These are phyloP conservation scores for Molossus molossus DNA, from an alignment of 2,797 vertebrate species.

Conservation along the genomic window DNA sequence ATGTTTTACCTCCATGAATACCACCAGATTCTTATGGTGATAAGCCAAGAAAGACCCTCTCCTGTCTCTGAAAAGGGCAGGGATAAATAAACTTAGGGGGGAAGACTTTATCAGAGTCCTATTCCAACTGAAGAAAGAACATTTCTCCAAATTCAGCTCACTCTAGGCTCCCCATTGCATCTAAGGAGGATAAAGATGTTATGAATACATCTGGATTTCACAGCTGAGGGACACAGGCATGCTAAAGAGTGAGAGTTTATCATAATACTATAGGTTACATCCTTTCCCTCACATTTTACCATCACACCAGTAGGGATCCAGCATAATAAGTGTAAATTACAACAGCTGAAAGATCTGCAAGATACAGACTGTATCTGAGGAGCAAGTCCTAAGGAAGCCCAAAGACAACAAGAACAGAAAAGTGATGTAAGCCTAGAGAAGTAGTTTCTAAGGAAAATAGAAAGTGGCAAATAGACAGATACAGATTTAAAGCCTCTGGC, in stretches of 20 bases:
- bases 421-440: not conserved
- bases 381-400: not conserved
- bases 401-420: not conserved
- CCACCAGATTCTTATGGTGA: not conserved
- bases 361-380: not conserved
- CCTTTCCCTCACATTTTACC: not conserved
- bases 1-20: not conserved
- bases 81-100: not conserved
- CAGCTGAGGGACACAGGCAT: not conserved
- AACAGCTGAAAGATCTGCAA: not conserved
- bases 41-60: not conserved
- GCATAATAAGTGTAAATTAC: not conserved
- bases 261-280: not conserved
- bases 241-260: not conserved
- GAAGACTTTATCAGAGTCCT: not conserved
- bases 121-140: not conserved
- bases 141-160: not conserved
- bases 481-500: not conserved
- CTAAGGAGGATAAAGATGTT: not conserved
- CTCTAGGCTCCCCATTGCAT: not conserved
- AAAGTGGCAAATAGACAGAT: not conserved
- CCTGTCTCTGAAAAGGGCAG: not conserved
- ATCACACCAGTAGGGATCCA: not conserved
- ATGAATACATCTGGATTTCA: not conserved
- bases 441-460: not conserved